Percentiles rank a stretch among this genome's conserved stretches.
Conservation (phyloP, 2,113 vertebrate species). For the Eublepharis macularius region DNA sequence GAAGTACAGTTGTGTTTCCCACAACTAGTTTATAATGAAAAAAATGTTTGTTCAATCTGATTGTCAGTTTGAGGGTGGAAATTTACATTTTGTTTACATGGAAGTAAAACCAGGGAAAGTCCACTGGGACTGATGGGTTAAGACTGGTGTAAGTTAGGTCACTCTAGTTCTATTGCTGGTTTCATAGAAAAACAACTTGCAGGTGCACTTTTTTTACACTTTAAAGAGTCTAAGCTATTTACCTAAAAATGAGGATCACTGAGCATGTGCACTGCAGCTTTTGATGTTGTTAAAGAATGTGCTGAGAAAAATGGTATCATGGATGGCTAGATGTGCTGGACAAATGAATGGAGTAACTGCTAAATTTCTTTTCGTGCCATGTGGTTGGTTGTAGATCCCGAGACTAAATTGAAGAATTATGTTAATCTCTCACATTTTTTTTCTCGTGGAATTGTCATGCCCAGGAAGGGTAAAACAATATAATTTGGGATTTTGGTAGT, state of each 20-base stretch:
- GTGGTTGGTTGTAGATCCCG: background rate
- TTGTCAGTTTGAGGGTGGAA: background rate
- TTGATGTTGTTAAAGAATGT: slow-evolving; percentile 1
- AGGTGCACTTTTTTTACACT: background rate
- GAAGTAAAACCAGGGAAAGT: background rate
- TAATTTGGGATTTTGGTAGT: background rate
- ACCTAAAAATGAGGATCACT: background rate
- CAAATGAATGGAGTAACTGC: background rate
- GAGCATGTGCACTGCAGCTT: slow-evolving; percentile 22
- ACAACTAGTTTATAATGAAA: background rate
- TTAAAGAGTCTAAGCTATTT: background rate
- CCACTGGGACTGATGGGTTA: background rate
- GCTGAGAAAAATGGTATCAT: background rate
- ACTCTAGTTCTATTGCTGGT: background rate
- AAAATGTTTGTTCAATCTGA: background rate
- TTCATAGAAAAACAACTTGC: background rate
- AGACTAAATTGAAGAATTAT: background rate
- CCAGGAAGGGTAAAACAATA: background rate
- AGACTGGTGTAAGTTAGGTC: background rate
- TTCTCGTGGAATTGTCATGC: background rate
- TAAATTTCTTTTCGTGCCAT: background rate
- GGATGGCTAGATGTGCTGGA: background rate
- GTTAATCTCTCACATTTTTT: background rate
- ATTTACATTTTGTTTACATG: background rate
- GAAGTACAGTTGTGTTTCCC: background rate